phyloP scores from a whole-genome alignment of 2,888 invertebrate genomes.

The Lottia scabra region DNA sequence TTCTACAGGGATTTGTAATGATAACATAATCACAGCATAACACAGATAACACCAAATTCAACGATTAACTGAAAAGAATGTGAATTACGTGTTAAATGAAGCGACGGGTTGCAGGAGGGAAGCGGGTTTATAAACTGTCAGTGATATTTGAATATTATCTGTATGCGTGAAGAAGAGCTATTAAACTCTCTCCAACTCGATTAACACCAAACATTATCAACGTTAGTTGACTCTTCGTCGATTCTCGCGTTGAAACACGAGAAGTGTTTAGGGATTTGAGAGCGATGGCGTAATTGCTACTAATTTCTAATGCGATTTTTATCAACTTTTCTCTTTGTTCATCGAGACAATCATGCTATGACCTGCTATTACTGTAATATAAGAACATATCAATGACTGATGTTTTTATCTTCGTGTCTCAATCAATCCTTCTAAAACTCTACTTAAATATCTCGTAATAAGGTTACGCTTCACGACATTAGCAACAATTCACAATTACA shows the following conservation, averaged over 20 bases:
- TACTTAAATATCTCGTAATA: too few relatives aligned
- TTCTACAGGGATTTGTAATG: neutral
- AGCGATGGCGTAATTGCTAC: conserved; percentile 3
- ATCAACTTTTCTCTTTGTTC: conserved; percentile 1
- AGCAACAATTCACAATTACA: too few relatives aligned
- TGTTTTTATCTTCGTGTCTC: too few relatives aligned
- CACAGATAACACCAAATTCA: neutral
- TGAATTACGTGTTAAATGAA: neutral
- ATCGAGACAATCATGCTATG: neutral
- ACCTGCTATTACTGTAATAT: too few relatives aligned
- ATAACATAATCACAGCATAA: neutral
- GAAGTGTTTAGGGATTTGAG: conserved; percentile 4
- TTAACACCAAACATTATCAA: conserved; percentile 2
- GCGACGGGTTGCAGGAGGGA: neutral
- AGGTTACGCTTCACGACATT: too few relatives aligned
- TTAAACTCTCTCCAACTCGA: neutral
- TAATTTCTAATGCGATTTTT: conserved; percentile 3
- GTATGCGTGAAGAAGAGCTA: conserved; percentile 4
- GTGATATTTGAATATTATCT: neutral
- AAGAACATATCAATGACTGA: too few relatives aligned
- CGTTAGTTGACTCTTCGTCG: conserved; percentile 3
- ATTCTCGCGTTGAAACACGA: conserved; percentile 3
- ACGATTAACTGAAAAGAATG: conserved; percentile 3
- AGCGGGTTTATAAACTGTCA: neutral
- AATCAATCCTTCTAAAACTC: too few relatives aligned